Evolutionary conservation across 2,888 invertebrate species (phyloP), one percentile per base, ranked within the genome.

Genomic region (Epinotia bilunana): DNA sequence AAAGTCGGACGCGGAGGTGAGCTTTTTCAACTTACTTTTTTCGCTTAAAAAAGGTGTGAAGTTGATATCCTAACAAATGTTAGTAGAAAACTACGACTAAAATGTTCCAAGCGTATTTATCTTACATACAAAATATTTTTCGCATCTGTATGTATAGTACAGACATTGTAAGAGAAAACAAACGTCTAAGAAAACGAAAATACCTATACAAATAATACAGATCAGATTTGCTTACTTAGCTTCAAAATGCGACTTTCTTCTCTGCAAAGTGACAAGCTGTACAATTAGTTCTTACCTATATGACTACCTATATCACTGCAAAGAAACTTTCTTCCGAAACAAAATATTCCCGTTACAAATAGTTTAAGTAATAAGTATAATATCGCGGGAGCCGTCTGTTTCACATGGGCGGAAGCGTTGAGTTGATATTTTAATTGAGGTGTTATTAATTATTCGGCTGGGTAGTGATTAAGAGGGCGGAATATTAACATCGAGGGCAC

Each of bases 341-440:
- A 39, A 62, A 33, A 63, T 62, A 23, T 49, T 28, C 49, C 60
- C 18, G 33, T 65, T 16, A 60, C 53, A 46, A 60, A 43, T 64
- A 74, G 70, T 69, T n/a, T 23, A 63, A 49, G 55, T 58, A 53
- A 43, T 62, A 62, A 20, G 23, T 49, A 53, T 61, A 55, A 43
- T 71, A 67, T 72, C 71, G 43, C 23, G 68, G 68, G 43, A 71
- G 61, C 33, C 28, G 64, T 79, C 85, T 88, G 85, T 84, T 87
- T 88, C 87, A 86, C 79, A 87, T 86, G 86, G 86, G 87, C 87
- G 88, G 89, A 89, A 89, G 86, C 85, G 84, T 84, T 87, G 88
- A 86, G 88, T 89, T 89, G 90, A 91, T 92, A 88, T 90, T 91
- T 90, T 91, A 92, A 92, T 92, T 91, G 89, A 90, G 87, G 88